These are phyloP conservation scores for Caradrina clavipalpis DNA, from an alignment of 2,888 invertebrate species.

Conservation along the genomic window DNA sequence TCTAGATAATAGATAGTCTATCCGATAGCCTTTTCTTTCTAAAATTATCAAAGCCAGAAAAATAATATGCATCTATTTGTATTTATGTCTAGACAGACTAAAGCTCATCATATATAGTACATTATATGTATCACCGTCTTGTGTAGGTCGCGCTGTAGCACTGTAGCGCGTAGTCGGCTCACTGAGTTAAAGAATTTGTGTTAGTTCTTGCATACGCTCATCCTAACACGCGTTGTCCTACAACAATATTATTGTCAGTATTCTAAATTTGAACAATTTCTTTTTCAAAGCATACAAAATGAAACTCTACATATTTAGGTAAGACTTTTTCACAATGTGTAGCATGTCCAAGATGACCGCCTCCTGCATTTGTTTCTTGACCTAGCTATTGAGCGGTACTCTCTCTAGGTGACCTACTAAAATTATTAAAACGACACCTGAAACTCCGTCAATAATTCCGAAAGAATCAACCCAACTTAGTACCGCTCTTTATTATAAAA, in stretches of 20 bases:
- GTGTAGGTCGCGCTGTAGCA: background rate
- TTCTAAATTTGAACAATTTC: no score
- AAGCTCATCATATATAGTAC: no score
- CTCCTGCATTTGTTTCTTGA: no score
- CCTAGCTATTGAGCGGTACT: no score
- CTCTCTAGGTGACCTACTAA: no score
- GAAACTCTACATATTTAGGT: no score
- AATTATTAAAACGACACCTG: background rate
- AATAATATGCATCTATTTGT: background rate
- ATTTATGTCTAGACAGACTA: background rate
- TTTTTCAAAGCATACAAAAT: no score
- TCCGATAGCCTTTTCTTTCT: background rate
- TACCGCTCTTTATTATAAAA: slow-evolving; percentile 34
- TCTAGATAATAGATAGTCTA: background rate
- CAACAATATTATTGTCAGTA: no score
- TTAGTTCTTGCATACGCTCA: background rate
- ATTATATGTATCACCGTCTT: background rate
- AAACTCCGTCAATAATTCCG: background rate
- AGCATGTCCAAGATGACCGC: no score
- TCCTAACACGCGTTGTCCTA: no score
- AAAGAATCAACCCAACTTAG: slow-evolving; percentile 12
- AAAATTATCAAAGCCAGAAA: background rate
- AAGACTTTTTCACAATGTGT: no score
- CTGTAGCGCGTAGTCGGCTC: background rate
- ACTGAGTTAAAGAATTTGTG: background rate